Evolutionary conservation across 2,113 vertebrate species (phyloP).

Genomic region (Morone chrysops): DNA sequence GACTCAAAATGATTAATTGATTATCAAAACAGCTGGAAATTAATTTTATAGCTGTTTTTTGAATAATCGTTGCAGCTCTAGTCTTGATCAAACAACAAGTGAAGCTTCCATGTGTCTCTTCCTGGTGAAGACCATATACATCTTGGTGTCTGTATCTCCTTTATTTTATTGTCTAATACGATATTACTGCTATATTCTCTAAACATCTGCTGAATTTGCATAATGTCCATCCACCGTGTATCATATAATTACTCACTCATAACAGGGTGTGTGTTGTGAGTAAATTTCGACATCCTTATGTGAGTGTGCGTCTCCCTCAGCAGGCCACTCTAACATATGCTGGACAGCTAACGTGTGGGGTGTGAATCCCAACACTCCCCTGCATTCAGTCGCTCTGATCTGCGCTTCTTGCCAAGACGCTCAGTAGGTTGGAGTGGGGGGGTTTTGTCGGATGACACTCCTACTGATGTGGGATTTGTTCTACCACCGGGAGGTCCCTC

Average conservation of each 20-base stretch:
- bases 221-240: neutral
- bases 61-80: too few species aligned
- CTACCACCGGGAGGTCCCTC: constrained; percentile 12
- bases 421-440: constrained; percentile 8
- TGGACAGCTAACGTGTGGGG: neutral
- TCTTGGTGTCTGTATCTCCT: neutral
- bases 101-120: neutral
- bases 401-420: neutral
- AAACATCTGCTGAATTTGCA: constrained; percentile 23
- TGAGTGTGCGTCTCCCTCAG: neutral
- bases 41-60: too few species aligned
- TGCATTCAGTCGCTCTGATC: constrained; percentile 24
- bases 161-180: neutral
- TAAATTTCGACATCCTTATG: constrained; percentile 11
- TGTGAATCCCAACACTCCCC: constrained; percentile 1
- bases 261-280: constrained; percentile 3
- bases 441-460: constrained; percentile 42
- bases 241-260: constrained; percentile 6
- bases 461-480: constrained; percentile 41
- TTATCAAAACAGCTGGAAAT: too few species aligned
- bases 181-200: neutral
- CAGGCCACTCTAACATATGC: constrained; percentile 26
- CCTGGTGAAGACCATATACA: neutral
- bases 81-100: neutral
- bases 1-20: too few species aligned